Evolutionary conservation across 2,113 vertebrate species (phyloP).

Genomic region (Rhodinocichla rosea): DNA sequence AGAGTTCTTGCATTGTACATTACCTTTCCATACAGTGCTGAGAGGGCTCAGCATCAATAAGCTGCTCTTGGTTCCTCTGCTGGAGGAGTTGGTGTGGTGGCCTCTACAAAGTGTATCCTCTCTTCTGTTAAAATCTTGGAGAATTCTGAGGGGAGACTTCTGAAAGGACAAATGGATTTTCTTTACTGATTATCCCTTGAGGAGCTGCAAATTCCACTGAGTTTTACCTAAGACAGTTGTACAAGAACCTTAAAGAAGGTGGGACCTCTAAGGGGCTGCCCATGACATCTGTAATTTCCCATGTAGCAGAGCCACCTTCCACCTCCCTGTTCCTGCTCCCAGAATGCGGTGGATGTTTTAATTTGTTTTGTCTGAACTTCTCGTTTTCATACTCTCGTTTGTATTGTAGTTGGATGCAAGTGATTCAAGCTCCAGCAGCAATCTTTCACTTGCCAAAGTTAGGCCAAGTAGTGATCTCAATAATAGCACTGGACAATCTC

Average conservation of each 20-base stretch:
- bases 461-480: slow-evolving; percentile 93
- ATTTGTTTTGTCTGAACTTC: slow-evolving; percentile 29
- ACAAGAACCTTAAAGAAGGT: neutral
- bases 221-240: neutral
- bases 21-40: neutral
- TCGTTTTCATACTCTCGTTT: slow-evolving; percentile 50
- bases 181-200: neutral
- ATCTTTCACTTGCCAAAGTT: slow-evolving; percentile 90
- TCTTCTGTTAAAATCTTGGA: neutral
- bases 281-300: neutral
- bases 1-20: neutral
- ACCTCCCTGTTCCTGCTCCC: neutral
- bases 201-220: neutral
- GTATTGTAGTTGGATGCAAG: slow-evolving; percentile 85
- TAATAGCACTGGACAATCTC: slow-evolving; percentile 89
- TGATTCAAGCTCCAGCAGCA: slow-evolving; percentile 95
- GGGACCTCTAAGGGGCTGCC: neutral
- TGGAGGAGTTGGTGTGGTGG: neutral
- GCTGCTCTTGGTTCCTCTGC: neutral
- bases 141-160: neutral
- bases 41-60: neutral
- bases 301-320: neutral
- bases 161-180: neutral
- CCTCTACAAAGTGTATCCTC: neutral
- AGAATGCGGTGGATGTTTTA: neutral